Evolutionary conservation across 2,888 invertebrate genomes (phyloP).

Genomic region (Smittia aterrima): DNA sequence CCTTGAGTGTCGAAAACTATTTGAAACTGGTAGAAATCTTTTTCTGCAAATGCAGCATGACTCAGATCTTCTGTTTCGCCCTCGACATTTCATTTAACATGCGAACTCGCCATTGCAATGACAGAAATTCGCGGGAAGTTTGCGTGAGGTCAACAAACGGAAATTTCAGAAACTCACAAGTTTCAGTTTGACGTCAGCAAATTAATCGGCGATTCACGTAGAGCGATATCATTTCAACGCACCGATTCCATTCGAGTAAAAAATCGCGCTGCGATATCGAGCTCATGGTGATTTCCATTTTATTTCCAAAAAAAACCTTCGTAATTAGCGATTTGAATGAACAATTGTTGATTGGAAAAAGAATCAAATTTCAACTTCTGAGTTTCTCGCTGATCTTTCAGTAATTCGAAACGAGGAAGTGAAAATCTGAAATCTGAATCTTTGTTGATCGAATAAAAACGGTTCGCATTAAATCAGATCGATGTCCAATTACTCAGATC

Average conservation of each 20-base stretch:
- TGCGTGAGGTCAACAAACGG: too few relatives aligned
- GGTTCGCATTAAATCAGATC: slow-evolving; percentile 18
- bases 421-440: neutral
- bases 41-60: too few relatives aligned
- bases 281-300: slow-evolving; percentile 24
- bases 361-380: neutral
- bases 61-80: too few relatives aligned
- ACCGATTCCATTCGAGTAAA: neutral
- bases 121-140: too few relatives aligned
- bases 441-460: neutral
- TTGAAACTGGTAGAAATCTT: too few relatives aligned
- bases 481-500: slow-evolving; percentile 23
- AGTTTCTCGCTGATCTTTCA: neutral
- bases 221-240: neutral
- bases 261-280: neutral
- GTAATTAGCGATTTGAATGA: slow-evolving; percentile 30
- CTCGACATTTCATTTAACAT: too few relatives aligned
- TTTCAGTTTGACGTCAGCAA: too few relatives aligned
- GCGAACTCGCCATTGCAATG: too few relatives aligned
- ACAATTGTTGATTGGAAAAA: neutral
- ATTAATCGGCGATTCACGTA: neutral
- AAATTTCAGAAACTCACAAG: too few relatives aligned
- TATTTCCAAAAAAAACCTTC: neutral
- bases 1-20: too few relatives aligned
- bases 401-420: neutral